Conservation (phyloP, 2,113 vertebrate genomes). For the Lipophrys pholis region DNA sequence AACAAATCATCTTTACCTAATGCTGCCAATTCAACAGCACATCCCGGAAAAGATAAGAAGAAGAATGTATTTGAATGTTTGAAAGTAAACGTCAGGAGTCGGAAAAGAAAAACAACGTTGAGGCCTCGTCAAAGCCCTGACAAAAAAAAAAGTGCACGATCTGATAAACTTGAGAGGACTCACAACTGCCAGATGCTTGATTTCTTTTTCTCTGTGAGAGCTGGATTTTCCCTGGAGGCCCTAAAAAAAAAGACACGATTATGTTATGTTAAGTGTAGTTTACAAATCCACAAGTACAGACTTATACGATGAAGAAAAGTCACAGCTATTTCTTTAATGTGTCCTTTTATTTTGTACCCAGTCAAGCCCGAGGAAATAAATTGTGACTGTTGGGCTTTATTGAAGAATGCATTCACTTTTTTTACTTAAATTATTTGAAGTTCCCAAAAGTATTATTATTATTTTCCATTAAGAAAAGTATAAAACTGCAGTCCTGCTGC, state of each 20-base stretch:
- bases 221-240: constrained; percentile 96
- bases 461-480: too few species aligned
- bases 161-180: constrained; percentile 67
- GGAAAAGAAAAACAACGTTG: background rate
- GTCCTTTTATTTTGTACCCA: too few species aligned
- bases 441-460: too few species aligned
- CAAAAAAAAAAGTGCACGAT: background rate
- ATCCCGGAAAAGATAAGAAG: constrained; percentile 55
- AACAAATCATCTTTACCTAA: constrained; percentile 72
- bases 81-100: constrained; percentile 3
- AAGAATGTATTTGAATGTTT: constrained; percentile 49
- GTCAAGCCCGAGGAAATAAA: background rate
- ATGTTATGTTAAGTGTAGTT: background rate
- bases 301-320: background rate
- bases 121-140: background rate
- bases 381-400: too few species aligned
- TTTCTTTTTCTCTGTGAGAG: constrained; percentile 95
- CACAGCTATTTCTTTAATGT: background rate
- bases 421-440: too few species aligned
- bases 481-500: too few species aligned
- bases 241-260: constrained; percentile 73
- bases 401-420: too few species aligned
- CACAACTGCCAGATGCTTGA: constrained; percentile 99
- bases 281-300: background rate
- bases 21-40: constrained; percentile 73